phyloP scores from a whole-genome alignment of 2,113 vertebrate species.

The Perccottus glenii region DNA sequence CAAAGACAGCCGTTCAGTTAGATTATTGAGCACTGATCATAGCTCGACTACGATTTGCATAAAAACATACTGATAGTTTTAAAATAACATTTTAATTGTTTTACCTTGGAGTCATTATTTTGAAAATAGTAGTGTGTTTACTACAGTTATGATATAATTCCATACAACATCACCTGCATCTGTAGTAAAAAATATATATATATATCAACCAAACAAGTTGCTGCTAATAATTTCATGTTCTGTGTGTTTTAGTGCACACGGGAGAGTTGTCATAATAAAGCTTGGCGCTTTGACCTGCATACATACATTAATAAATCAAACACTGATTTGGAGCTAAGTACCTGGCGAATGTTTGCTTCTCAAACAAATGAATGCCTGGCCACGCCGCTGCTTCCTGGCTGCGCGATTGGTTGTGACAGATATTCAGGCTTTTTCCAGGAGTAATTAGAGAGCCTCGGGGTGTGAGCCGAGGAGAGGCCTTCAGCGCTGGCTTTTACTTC shows the following conservation, averaged over 20 bases:
- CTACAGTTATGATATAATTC: no score
- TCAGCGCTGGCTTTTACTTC: constrained; percentile 47
- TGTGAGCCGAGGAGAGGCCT: constrained; percentile 57
- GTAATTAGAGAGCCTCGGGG: constrained; percentile 68
- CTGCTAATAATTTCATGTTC: constrained; percentile 25
- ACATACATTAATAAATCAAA: constrained; percentile 66
- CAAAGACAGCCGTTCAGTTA: no score
- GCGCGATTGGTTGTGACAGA: constrained; percentile 71
- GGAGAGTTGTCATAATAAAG: constrained; percentile 54
- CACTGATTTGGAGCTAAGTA: constrained; percentile 48
- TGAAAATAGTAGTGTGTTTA: no score
- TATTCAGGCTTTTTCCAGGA: constrained; percentile 51
- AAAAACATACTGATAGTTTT: no score
- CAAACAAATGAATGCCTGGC: constrained; percentile 65
- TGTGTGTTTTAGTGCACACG: constrained; percentile 11
- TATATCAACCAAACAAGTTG: constrained; percentile 16
- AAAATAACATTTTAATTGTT: no score
- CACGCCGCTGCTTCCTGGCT: constrained; percentile 50
- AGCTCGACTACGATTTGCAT: no score
- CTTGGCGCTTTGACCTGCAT: constrained; percentile 41
- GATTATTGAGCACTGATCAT: no score
- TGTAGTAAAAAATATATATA: neutral
- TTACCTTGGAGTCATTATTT: no score
- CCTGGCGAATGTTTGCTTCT: constrained; percentile 56
- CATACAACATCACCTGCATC: neutral